A percentile compares a stretch with the other conserved stretches of the same genome.
These are phyloP conservation scores for Holothuria scabra DNA, from an alignment of 53 echinoderm and acorn worm species.

Conservation along the genomic window DNA sequence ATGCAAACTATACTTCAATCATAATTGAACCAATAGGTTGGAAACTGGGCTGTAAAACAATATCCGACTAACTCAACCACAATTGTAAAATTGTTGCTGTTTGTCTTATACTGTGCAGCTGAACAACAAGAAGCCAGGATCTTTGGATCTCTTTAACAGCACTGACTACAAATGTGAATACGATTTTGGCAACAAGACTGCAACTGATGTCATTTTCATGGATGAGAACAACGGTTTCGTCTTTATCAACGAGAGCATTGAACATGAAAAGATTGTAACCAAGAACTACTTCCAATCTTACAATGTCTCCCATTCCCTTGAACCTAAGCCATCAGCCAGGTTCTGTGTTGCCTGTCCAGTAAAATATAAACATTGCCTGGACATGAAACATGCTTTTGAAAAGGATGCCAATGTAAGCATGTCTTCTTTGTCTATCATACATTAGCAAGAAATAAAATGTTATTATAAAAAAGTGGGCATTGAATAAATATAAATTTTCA, in stretches of 20 bases:
- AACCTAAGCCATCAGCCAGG: conserved; percentile 79
- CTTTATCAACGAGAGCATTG: conserved; percentile 19
- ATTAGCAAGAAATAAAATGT: no score
- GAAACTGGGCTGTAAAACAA: no score
- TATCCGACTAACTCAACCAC: no score
- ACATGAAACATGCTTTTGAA: conserved; percentile 36
- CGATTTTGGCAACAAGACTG: conserved; percentile 14
- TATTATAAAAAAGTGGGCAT: no score
- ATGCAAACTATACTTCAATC: no score
- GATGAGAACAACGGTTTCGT: conserved; percentile 33
- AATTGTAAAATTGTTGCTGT: neutral
- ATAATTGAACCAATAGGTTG: no score
- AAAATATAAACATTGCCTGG: conserved; percentile 47
- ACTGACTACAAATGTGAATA: conserved; percentile 16
- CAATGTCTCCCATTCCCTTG: conserved; percentile 56
- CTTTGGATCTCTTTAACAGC: conserved; percentile 30
- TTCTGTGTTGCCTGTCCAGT: conserved; percentile 67
- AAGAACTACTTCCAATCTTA: conserved; percentile 47
- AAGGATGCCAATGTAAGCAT: neutral
- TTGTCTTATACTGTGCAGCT: neutral
- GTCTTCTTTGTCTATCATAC: neutral
- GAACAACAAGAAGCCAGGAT: neutral
- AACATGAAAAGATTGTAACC: neutral
- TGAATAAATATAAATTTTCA: no score
- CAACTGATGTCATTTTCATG: conserved; percentile 24